Base-by-base conservation (phyloP, 2,113 vertebrate species). In the Catagonus wagneri region DNA sequence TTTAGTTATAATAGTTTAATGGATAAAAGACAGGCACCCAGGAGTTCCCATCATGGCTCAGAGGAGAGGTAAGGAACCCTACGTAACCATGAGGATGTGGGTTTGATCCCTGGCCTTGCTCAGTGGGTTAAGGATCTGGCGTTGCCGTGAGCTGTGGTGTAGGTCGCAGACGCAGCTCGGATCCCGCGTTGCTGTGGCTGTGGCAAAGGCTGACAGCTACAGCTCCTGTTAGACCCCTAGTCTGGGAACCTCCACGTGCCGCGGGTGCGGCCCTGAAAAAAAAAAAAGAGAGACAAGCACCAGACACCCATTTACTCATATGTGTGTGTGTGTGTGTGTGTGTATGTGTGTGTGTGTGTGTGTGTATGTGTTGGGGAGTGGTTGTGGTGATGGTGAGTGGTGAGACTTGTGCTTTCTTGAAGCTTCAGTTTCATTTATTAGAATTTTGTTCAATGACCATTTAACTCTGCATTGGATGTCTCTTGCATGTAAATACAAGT, bases 381-480 rank as follows among this genome's bases (percentile, higher is more conserved):
- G 66, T 16, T 3, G 7, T 32, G 36, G 17, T 83, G n/a, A 12
- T 19, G 1, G 7, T 85, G 20, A 17, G 20, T 69, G 32, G 54
- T 94, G 23, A 96, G 68, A 74, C 72, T 86, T 65, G 10, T 71
- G 34, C 79, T 96, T 95, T 85, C 75, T 95, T 75, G 6, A 81
- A 89, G 32, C 7, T 83, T 85, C 68, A 78, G 25, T 91, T 94
- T 93, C 36, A 81, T 76, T 81, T 93, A 63, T 86, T 89, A 97
- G n/a, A 76, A 83, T 94, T 95, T 78, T 93, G 44, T 94, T 85
- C 36, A 85, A 12, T 60, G 39, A 61, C 69, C 50, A 79, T 76
- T 94, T 95, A 79, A 87, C 25, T 89, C 22, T 69, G 32, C 56
- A 72, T 22, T 81, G 56, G 25, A 66, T 85, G 5, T 60, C 66